These are phyloP conservation scores for Nephrotoma appendiculata DNA, from an alignment of 2,888 invertebrate genomes.

Conservation along the genomic window DNA sequence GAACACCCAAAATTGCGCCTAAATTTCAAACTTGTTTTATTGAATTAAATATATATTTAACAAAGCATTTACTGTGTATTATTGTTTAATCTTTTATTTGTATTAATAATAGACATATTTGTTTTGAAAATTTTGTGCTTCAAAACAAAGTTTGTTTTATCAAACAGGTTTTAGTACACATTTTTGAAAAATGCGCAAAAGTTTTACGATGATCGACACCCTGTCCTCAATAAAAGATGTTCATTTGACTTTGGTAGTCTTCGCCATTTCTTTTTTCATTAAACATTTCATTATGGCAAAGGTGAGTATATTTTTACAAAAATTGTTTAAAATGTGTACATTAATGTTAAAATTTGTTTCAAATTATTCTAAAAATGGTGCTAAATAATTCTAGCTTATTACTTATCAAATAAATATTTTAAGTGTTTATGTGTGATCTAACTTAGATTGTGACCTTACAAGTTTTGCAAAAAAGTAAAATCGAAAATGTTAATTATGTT, in stretches of 20 bases:
- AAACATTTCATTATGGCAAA: constrained; percentile 25
- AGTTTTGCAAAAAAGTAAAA: background rate
- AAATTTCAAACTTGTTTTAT: no score
- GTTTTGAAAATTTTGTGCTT: no score
- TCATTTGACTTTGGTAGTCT: constrained; percentile 23
- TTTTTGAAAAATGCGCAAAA: background rate
- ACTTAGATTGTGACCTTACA: background rate
- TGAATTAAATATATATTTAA: no score
- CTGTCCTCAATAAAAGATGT: background rate
- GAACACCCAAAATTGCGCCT: no score
- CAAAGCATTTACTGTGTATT: no score
- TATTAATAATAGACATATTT: no score
- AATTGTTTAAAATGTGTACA: background rate
- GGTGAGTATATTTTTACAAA: constrained; percentile 18
- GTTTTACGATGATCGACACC: background rate
- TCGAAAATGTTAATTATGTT: background rate
- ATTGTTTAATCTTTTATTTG: no score
- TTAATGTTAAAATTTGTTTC: background rate
- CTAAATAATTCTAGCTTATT: background rate
- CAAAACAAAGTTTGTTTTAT: background rate
- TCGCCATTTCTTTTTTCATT: constrained; percentile 25
- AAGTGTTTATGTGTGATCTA: background rate
- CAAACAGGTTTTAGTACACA: background rate
- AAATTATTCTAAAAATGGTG: background rate
- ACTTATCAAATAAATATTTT: background rate